Evolutionary conservation across 2,113 vertebrate species (phyloP), one percentile per base, ranked within the genome.

Genomic region (Empidonax alnorum): DNA sequence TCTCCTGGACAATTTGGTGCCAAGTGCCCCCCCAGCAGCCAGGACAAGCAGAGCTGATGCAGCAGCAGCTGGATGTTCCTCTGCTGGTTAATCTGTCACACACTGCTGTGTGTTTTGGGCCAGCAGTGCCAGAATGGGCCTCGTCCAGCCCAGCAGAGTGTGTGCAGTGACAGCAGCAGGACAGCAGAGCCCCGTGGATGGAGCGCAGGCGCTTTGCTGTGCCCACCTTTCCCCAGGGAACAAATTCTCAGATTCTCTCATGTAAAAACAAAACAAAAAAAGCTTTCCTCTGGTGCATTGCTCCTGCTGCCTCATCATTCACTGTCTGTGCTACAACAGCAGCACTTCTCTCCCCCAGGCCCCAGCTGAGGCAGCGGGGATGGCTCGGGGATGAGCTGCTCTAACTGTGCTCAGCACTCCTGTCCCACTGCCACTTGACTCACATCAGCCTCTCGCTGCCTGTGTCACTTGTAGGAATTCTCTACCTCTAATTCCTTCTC

Each of bases 171-270:
- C 18, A 6, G 61, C 3, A 28, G 16, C 3, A 17, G 44, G 24
- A 61, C 37, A 61, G 46, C 23, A 2, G 50, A 16, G 8, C 18
- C 31, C 3, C 6, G 0, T 0, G 10, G 4, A 3, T 0, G 4
- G 0, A 3, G 27, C 30, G 4, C 0, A 1, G 63, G 13, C 0
- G 1, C 42, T 52, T 17, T 3, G 33, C 66, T 46, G 15, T 13
- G 55, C 37, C 7, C 23, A 1, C 3, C 30, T 67, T 44, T 12
- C 19, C 67, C 47, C 27, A 14, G 19, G 2, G 5, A 24, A 21
- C 11, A 25, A 39, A 67, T 4, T 35, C 12, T 3, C 10, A 1
- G 5, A 2, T 5, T 30, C 10, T 4, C 7, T 19, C 2, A 8
- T 1, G 2, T 3, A 5, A 15, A 30, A 41, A 15, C 22, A 18